These are phyloP conservation scores for human DNA, from an alignment of 2,113 vertebrate species.

Conservation along the genomic window DNA sequence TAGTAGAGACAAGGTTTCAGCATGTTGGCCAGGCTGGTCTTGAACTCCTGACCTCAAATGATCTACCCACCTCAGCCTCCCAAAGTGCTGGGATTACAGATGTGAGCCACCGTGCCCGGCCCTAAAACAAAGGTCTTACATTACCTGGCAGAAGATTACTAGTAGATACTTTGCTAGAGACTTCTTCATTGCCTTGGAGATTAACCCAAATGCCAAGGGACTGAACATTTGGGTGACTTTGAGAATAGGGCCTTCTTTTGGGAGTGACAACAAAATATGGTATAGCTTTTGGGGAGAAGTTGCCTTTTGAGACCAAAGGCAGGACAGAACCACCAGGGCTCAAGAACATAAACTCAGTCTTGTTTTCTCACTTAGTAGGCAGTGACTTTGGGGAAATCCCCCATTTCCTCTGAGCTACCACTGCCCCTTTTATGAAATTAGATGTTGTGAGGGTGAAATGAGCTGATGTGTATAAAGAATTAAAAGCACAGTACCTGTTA, in stretches of 20 bases:
- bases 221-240: neutral
- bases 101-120: too few species aligned
- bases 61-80: too few species aligned
- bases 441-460: constrained; percentile 3
- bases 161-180: neutral
- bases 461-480: neutral
- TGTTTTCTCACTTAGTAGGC: neutral
- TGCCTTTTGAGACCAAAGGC: neutral
- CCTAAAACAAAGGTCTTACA: neutral
- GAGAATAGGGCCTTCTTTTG: neutral
- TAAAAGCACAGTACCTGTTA: neutral
- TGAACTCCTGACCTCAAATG: too few species aligned
- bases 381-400: neutral
- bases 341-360: neutral
- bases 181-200: neutral
- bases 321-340: neutral
- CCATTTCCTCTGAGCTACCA: neutral
- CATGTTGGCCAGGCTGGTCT: too few species aligned
- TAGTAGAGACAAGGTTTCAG: too few species aligned
- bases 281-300: neutral
- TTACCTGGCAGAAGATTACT: neutral
- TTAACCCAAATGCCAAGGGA: neutral
- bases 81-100: too few species aligned
- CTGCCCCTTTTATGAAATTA: neutral
- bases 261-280: neutral